Percentiles rank a stretch among this genome's conserved stretches.
Evolutionary conservation across 2,113 vertebrate species (phyloP).

Genomic region (Actenoides hombroni): DNA sequence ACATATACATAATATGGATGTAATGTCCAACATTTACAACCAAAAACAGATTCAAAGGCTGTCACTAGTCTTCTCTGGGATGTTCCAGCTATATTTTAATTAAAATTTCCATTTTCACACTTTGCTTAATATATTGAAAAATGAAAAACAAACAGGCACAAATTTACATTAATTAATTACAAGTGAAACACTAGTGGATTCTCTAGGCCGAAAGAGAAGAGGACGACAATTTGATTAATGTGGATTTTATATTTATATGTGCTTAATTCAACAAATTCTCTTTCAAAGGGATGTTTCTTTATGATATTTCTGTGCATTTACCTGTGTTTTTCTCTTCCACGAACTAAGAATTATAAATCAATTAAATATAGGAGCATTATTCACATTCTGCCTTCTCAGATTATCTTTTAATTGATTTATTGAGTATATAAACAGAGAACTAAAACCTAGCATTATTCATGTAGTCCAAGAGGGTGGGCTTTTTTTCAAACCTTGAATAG

Average conservation of each 20-base stretch:
- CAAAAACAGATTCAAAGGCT: background rate
- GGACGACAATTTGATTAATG: constrained; percentile 72
- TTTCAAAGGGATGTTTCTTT: constrained; percentile 72
- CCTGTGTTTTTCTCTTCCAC: background rate
- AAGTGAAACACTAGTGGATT: constrained; percentile 66
- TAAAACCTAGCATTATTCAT: background rate
- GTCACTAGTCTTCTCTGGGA: background rate
- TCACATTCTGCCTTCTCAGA: background rate
- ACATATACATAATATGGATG: too few species aligned
- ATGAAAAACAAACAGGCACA: background rate
- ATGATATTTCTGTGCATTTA: background rate
- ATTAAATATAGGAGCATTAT: background rate
- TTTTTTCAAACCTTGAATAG: background rate
- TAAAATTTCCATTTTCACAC: background rate
- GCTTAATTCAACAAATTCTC: constrained; percentile 81
- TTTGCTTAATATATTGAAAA: background rate
- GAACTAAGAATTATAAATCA: background rate
- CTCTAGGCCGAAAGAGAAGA: background rate
- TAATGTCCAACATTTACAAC: background rate
- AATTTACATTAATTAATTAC: background rate
- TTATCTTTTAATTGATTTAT: background rate
- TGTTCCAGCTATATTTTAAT: background rate
- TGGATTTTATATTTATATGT: constrained; percentile 64
- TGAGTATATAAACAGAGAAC: background rate
- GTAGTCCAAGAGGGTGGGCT: background rate